Evolutionary conservation across 2,113 vertebrate genomes (phyloP).

Genomic region (Corythornis vintsioides): DNA sequence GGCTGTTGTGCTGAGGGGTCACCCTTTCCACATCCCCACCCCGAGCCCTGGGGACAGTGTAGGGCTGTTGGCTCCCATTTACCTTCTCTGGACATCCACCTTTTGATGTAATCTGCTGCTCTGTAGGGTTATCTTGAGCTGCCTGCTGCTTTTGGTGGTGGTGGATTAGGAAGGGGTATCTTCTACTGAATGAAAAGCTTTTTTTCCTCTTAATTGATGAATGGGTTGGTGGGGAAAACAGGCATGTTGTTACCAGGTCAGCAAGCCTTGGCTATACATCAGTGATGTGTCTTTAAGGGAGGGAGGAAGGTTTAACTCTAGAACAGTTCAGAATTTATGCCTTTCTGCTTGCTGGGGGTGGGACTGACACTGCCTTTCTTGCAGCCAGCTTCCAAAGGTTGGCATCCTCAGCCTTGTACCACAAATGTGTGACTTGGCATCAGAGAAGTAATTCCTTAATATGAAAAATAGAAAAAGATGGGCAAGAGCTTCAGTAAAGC

Average conservation of each 20-base stretch:
- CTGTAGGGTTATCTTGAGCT: fast-evolving
- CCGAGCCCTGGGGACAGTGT: fast-evolving
- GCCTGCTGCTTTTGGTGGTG: background rate
- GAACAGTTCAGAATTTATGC: background rate
- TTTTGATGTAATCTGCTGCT: background rate
- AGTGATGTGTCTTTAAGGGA: fast-evolving
- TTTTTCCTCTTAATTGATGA: fast-evolving
- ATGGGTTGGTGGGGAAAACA: background rate
- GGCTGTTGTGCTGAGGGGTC: background rate
- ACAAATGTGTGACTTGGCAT: fast-evolving
- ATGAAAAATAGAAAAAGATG: background rate
- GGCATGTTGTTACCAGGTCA: background rate
- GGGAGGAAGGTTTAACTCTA: fast-evolving
- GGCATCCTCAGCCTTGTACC: background rate
- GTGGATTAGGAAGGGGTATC: no score
- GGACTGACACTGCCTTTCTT: background rate
- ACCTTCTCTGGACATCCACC: no score
- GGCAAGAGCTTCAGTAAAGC: background rate
- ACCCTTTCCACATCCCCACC: fast-evolving
- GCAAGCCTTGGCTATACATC: background rate
- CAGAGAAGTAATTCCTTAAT: background rate
- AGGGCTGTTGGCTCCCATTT: background rate
- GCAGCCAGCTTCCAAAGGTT: background rate
- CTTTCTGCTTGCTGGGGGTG: fast-evolving
- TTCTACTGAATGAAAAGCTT: background rate